Evolutionary conservation across 30 jellyfish, hydroid and myxozoan species (phyloP), one percentile per base, ranked within the genome.

Genomic region (Turritopsis dohrnii): DNA sequence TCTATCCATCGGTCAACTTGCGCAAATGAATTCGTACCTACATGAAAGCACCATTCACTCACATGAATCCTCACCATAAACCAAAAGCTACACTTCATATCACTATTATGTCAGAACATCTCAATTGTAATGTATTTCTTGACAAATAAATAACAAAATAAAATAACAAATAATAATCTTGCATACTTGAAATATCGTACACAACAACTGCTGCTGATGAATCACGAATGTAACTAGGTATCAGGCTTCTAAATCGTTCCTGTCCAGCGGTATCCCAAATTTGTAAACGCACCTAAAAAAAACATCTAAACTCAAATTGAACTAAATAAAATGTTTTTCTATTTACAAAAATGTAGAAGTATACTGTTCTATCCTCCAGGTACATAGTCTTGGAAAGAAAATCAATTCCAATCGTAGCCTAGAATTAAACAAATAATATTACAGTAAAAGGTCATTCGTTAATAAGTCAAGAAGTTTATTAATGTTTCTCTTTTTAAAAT

Each of bases 241-340:
- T 94, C 21, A 94, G 73, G 89, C 97, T 89, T 77, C 99, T 75
- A 74, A 94, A 94, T 53, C 97, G 80, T 73, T 94, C 99, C 80
- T 94, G 99, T 16, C 99, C 99, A 4, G 99, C 99, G 7, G 99
- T 94, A 84, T 94, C 99, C 99, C 99, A 94, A 25, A 94, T 85
- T 74, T 94, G 99, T 53, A 94, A 81, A 54, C 99, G 92, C 17
- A 94, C 97, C 99, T 94, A 54, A 66, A n/a, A n/a, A n/a, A n/a
- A n/a, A n/a, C n/a, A n/a, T n/a, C n/a, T n/a, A n/a, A n/a, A n/a
- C 53, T 53, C 23, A 74, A 76, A 52, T 21, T 26, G 18, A 29
- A 20, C 18, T 26, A 16, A n/a, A 29, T 21, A 22, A 13, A 18
- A n/a, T n/a, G n/a, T n/a, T n/a, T n/a, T n/a, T n/a, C n/a, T n/a